Evolutionary conservation across 1,140 invertebrate species (phyloP).

Genomic region (Phthorimaea operculella): DNA sequence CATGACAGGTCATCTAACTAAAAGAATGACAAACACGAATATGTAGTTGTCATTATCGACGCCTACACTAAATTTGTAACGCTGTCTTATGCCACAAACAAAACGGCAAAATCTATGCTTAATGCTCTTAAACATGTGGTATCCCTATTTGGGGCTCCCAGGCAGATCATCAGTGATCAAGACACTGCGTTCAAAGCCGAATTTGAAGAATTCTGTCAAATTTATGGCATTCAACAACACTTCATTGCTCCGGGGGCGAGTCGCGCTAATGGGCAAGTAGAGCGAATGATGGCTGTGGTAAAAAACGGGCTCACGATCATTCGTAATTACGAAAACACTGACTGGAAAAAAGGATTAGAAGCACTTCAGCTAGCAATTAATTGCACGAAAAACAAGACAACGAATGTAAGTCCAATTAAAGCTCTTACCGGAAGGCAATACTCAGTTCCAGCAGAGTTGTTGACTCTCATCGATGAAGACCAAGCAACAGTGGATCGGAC

Average conservation of each 20-base stretch:
- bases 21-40: slow-evolving; percentile 9
- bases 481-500: slow-evolving; percentile 2
- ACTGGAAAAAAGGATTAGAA: slow-evolving; percentile 7
- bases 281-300: slow-evolving; percentile 9
- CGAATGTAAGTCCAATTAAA: slow-evolving; percentile 7
- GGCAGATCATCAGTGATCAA: slow-evolving; percentile 9
- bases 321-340: slow-evolving; percentile 3
- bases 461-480: slow-evolving; percentile 2
- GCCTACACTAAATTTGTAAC: slow-evolving; percentile 7
- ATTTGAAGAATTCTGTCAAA: slow-evolving; percentile 9
- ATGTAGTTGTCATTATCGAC: slow-evolving; percentile 9
- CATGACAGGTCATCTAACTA: slow-evolving; percentile 8
- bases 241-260: slow-evolving; percentile 9
- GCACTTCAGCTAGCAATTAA: slow-evolving; percentile 6
- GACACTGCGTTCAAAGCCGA: slow-evolving; percentile 9
- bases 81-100: slow-evolving; percentile 6
- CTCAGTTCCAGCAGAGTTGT: slow-evolving; percentile 1
- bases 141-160: slow-evolving; percentile 7
- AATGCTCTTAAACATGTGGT: slow-evolving; percentile 8
- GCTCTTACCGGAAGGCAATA: slow-evolving; percentile 4
- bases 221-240: slow-evolving; percentile 6
- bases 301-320: slow-evolving; percentile 10
- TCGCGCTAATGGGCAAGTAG: slow-evolving; percentile 8
- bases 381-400: slow-evolving; percentile 7
- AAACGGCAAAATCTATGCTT: slow-evolving; percentile 4